Evolutionary conservation across 2,797 vertebrate species (phyloP).

Genomic region (Pangasius krempfi): DNA sequence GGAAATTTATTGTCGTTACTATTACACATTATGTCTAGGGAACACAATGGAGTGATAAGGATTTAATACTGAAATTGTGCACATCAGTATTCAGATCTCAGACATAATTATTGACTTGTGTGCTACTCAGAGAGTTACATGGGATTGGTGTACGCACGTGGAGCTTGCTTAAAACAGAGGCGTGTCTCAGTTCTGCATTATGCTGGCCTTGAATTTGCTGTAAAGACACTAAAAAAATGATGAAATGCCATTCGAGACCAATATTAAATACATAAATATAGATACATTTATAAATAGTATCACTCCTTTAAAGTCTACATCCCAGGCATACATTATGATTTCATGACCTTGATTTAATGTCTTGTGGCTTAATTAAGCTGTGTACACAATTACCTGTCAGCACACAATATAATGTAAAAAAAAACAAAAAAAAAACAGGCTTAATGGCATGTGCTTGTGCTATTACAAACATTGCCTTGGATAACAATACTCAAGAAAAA

Average conservation of each 20-base stretch:
- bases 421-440: background rate
- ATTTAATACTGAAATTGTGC: background rate
- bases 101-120: background rate
- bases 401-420: background rate
- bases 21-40: background rate
- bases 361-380: background rate
- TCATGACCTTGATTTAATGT: background rate
- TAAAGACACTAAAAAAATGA: background rate
- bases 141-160: background rate
- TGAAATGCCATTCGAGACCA: background rate
- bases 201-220: background rate
- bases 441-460: background rate
- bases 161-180: background rate
- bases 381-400: background rate
- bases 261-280: background rate
- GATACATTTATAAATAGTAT: background rate
- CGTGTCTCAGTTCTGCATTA: background rate
- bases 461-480: background rate
- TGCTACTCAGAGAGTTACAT: background rate
- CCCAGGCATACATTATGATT: background rate
- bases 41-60: background rate
- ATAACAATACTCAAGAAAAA: background rate
- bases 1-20: background rate
- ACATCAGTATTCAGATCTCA: background rate
- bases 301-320: background rate